These are phyloP conservation scores for Agrotis puta DNA, from an alignment of 2,888 invertebrate genomes.

Conservation along the genomic window DNA sequence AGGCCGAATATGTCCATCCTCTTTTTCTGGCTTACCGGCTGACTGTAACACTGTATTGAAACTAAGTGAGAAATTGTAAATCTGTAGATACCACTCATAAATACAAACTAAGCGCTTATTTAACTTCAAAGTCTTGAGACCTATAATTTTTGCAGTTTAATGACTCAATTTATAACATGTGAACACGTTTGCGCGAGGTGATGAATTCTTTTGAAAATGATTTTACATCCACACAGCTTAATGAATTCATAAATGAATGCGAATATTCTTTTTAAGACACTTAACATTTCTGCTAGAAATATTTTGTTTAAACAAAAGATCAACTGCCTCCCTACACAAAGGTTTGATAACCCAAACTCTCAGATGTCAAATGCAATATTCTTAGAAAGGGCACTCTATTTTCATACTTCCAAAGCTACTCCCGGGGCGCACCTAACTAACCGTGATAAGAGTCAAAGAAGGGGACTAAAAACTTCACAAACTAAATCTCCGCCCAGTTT, in stretches of 20 bases:
- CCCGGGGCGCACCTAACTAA: constrained; percentile 84
- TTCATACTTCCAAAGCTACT: constrained; percentile 76
- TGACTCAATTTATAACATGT: constrained; percentile 74
- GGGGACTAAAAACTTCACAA: constrained; percentile 80
- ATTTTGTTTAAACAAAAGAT: constrained; percentile 74
- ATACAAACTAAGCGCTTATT: constrained; percentile 75
- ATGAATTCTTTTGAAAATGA: constrained; percentile 57
- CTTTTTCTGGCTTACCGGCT: constrained; percentile 76
- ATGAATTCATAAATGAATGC: constrained; percentile 42
- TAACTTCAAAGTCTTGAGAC: constrained; percentile 70
- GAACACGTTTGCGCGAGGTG: constrained; percentile 55
- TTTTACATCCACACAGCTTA: constrained; percentile 38
- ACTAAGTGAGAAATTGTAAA: constrained; percentile 81
- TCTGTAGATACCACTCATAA: constrained; percentile 74
- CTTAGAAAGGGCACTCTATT: constrained; percentile 81
- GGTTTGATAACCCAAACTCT: constrained; percentile 78
- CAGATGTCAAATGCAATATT: constrained; percentile 85
- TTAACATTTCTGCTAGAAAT: constrained; percentile 45
- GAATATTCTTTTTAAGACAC: constrained; percentile 26
- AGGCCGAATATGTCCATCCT: constrained; percentile 73
- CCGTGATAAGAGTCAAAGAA: constrained; percentile 85
- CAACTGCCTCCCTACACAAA: constrained; percentile 63
- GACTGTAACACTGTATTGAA: constrained; percentile 76
- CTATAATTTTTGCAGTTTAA: constrained; percentile 72
- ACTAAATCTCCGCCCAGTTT: constrained; percentile 78